phyloP scores from a whole-genome alignment of 2,888 invertebrate species.

The Ditula angustiorana region DNA sequence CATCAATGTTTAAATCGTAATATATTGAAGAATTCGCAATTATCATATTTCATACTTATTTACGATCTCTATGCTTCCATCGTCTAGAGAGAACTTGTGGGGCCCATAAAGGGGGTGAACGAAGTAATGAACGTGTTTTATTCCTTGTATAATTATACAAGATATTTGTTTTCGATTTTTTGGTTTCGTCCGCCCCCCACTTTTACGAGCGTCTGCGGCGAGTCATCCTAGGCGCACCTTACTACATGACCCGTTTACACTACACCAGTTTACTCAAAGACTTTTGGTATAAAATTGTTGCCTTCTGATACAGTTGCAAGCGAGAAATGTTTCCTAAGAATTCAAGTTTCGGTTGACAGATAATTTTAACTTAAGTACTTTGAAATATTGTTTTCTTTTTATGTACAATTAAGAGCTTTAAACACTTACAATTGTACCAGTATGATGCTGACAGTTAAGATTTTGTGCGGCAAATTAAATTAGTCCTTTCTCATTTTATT shows the following conservation, averaged over 20 bases:
- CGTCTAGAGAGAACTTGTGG: conserved; percentile 74
- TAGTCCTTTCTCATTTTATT: too few relatives aligned
- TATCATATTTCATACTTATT: conserved; percentile 85
- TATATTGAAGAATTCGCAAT: conserved; percentile 85
- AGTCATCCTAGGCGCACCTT: not conserved
- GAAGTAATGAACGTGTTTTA: conserved; percentile 57
- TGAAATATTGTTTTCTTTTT: too few relatives aligned
- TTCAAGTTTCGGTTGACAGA: too few relatives aligned
- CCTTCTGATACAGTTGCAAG: too few relatives aligned
- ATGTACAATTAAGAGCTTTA: too few relatives aligned
- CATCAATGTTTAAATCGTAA: conserved; percentile 85
- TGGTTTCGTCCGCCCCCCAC: conserved; percentile 31
- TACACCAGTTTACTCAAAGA: not conserved
- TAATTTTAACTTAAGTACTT: too few relatives aligned
- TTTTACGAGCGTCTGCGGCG: conserved; percentile 31
- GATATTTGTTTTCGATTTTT: conserved; percentile 67
- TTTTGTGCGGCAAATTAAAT: too few relatives aligned
- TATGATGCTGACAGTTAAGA: too few relatives aligned
- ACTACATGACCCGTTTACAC: not conserved
- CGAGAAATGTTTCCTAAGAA: too few relatives aligned
- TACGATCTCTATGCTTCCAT: conserved; percentile 81
- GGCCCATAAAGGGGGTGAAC: conserved; percentile 70
- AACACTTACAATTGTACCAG: too few relatives aligned
- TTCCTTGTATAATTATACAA: conserved; percentile 77
- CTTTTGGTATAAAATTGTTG: too few relatives aligned